A percentile compares a stretch with the other conserved stretches of the same genome.
These are phyloP conservation scores for Drosophila sp. DNA, from an alignment of 1,140 invertebrate genomes.

Conservation along the genomic window DNA sequence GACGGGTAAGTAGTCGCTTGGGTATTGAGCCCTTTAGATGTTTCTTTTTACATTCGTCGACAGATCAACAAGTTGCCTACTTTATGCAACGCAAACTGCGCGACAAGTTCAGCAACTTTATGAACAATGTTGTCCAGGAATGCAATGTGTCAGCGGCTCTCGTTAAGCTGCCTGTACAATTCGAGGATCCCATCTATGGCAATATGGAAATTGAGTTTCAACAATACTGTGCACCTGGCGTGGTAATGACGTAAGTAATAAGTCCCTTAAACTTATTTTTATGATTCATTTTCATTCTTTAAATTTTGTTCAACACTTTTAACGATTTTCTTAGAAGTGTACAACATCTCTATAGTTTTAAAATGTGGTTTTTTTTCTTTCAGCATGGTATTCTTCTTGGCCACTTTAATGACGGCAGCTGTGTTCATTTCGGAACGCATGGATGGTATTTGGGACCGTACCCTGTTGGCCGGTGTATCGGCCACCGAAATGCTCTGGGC, in stretches of 20 bases:
- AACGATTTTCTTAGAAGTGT: too few species aligned
- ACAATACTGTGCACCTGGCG: constrained; percentile 92
- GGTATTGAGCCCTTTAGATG: background rate
- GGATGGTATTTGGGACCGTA: constrained; percentile 87
- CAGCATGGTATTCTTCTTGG: constrained; percentile 92
- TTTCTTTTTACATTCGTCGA: background rate
- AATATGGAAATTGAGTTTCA: constrained; percentile 87
- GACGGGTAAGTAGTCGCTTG: constrained; percentile 64
- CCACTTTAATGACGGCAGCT: constrained; percentile 91
- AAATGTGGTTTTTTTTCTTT: too few species aligned
- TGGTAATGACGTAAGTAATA: constrained; percentile 88
- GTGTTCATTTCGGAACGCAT: constrained; percentile 92
- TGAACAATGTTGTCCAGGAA: constrained; percentile 85
- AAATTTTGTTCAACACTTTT: too few species aligned
- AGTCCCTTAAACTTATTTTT: too few species aligned
- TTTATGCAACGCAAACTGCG: constrained; percentile 88
- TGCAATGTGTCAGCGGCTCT: constrained; percentile 87
- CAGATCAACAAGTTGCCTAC: constrained; percentile 89
- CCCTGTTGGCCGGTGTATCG: constrained; percentile 89
- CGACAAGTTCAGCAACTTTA: constrained; percentile 88
- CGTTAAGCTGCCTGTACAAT: constrained; percentile 87
- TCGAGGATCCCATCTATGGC: constrained; percentile 91
- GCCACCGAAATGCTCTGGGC: constrained; percentile 89
- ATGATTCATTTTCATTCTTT: too few species aligned
- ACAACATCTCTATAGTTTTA: too few species aligned